These are phyloP conservation scores for Melanitta fusca DNA, from an alignment of 2,797 vertebrate genomes.

Conservation along the genomic window DNA sequence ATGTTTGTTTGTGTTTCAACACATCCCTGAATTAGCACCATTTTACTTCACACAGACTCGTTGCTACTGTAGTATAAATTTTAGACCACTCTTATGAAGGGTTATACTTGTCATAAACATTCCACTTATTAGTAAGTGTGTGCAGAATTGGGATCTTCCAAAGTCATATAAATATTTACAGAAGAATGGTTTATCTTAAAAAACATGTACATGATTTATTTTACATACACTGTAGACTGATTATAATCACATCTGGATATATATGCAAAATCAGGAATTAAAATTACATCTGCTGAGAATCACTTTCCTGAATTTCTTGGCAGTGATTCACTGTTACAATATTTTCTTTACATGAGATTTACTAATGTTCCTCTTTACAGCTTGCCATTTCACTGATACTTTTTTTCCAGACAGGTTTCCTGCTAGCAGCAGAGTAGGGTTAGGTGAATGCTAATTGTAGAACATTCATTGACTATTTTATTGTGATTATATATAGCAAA, in stretches of 20 bases:
- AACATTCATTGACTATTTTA: neutral
- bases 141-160: neutral
- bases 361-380: neutral
- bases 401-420: conserved; percentile 25
- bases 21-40: neutral
- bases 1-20: neutral
- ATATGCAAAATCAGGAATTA: conserved; percentile 32
- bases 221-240: neutral
- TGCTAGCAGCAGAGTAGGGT: neutral
- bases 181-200: neutral
- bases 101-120: neutral
- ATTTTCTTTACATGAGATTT: conserved; percentile 46
- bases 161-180: neutral
- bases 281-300: conserved; percentile 16
- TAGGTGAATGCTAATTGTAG: neutral
- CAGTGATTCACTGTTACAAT: conserved; percentile 25
- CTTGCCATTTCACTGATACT: neutral
- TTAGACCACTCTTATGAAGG: neutral
- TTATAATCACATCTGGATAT: neutral
- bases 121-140: neutral
- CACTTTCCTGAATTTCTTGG: conserved; percentile 22
- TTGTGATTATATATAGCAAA: neutral
- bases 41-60: neutral
- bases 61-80: neutral
- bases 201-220: neutral